A percentile compares a stretch with the other conserved stretches of the same genome.
phyloP scores from a whole-genome alignment of 2,888 invertebrate genomes.

The Adelognathus sp. region DNA sequence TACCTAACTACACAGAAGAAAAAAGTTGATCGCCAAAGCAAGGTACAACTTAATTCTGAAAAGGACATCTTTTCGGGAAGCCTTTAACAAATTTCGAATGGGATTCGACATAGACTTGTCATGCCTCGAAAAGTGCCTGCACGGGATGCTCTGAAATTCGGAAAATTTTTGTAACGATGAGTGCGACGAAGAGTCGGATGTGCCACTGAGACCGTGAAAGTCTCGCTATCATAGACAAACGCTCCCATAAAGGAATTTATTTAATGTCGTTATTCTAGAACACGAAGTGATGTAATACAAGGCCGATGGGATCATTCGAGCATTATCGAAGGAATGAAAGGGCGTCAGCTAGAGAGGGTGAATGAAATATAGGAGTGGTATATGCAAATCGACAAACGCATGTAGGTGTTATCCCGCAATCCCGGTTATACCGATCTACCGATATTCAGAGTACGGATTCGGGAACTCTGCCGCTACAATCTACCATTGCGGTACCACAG shows the following conservation, averaged over 20 bases:
- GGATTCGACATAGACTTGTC: background rate
- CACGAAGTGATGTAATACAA: conserved; percentile 35
- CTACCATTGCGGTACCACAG: background rate
- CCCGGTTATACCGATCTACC: conserved; percentile 49
- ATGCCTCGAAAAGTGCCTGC: background rate
- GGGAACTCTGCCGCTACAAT: conserved; percentile 2
- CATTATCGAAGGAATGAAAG: conserved; percentile 59
- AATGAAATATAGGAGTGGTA: conserved; percentile 51
- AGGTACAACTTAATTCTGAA: too few species aligned
- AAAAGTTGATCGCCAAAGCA: too few species aligned
- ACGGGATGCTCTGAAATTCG: background rate
- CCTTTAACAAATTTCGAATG: too few species aligned
- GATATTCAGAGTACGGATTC: conserved; percentile 47
- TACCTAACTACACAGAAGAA: too few species aligned
- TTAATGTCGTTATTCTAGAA: conserved; percentile 58
- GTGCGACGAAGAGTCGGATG: background rate
- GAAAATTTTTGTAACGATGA: background rate
- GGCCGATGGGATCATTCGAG: conserved; percentile 52
- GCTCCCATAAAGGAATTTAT: conserved; percentile 42
- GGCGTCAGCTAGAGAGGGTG: conserved; percentile 36
- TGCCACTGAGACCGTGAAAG: too few species aligned
- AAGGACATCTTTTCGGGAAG: too few species aligned
- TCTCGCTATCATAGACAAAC: background rate
- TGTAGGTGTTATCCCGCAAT: conserved; percentile 41
- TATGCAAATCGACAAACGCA: conserved; percentile 50